Base-by-base conservation (phyloP, 2,113 vertebrate species). In the Ibidorhyncha struthersii region DNA sequence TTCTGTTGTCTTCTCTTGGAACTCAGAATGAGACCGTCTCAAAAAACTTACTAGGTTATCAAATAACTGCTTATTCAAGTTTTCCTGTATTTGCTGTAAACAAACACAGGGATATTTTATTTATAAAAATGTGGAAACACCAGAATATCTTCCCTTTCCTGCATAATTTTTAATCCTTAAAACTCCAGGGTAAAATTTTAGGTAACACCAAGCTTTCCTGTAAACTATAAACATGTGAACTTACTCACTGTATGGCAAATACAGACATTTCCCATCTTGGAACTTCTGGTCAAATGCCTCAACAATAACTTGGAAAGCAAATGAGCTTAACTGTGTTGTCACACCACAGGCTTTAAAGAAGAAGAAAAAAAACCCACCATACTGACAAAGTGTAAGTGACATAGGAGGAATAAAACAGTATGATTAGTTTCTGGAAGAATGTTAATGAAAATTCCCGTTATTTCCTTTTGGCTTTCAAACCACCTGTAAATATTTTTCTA, bases 31-130 rank as follows among this genome's bases (percentile, higher is more conserved):
- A 71, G 98, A 98, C 50, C 97, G 99, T 74, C 97, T 98, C 65
- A 99, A 98, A 98, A 99, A 99, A 93, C 96, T 96, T 86, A 98
- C 82, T 76, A 99, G 96, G 63, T 95, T 99, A 95, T 99, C 99
- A 97, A 99, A 98, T 15, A 99, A 97, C 40, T 98, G 99, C 97
- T 98, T 98, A 97, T 99, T 99, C 94, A 99, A 98, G 63, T 99
- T 97, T 49, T 99, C 99, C 95, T 99, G 99, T 83, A 99, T 96
- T 96, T 82, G 73, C 99, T 99, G 81, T 59, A 95, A 80, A 94
- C 88, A 96, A 38, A 53, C 38, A 93, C 4, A 89, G 14, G 95
- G 55, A 73, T 19, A 73, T 92, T 78, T 91, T 45, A 83, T 78
- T 53, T 67, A 55, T 58, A 67, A 32, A 90, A 34, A 78, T 32